A percentile compares a stretch with the other conserved stretches of the same genome.
Conservation (phyloP, 2,888 invertebrate species). For the Eupithecia dodoneata region DNA sequence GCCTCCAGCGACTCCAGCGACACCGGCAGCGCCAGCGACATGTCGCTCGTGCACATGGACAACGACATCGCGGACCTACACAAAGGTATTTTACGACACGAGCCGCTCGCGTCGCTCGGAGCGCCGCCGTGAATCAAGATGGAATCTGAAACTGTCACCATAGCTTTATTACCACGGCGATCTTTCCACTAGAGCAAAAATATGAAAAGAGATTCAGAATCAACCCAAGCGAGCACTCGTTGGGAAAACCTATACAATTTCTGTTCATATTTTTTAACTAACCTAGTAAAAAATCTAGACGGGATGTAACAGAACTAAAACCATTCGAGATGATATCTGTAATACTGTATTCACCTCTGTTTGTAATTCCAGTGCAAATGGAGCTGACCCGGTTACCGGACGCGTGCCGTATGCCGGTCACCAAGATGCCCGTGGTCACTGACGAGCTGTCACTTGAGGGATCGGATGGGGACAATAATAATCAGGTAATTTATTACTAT, state of each 20-base stretch:
- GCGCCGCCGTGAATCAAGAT: too few relatives aligned
- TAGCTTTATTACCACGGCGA: too few relatives aligned
- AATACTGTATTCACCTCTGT: neutral
- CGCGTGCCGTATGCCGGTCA: conserved; percentile 78
- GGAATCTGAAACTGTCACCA: too few relatives aligned
- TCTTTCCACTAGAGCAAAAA: too few relatives aligned
- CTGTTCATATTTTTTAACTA: too few relatives aligned
- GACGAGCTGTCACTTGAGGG: conserved; percentile 97
- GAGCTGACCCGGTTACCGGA: conserved; percentile 48
- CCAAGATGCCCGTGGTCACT: conserved; percentile 95
- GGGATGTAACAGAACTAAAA: too few relatives aligned
- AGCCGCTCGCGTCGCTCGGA: neutral
- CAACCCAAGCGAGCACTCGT: too few relatives aligned
- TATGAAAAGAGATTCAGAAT: too few relatives aligned
- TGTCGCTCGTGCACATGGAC: conserved; percentile 90
- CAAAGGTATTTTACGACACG: conserved; percentile 50
- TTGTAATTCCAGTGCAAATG: conserved; percentile 57
- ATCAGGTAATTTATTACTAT: conserved; percentile 70
- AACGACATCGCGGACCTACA: conserved; percentile 81
- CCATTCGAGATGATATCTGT: too few relatives aligned
- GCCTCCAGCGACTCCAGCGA: conserved; percentile 97
- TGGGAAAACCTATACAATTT: too few relatives aligned
- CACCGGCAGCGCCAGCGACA: conserved; percentile 94
- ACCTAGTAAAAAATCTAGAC: too few relatives aligned
- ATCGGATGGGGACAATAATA: conserved; percentile 96